Evolutionary conservation across 2,888 invertebrate species (phyloP).

Genomic region (Cephus pulcher): DNA sequence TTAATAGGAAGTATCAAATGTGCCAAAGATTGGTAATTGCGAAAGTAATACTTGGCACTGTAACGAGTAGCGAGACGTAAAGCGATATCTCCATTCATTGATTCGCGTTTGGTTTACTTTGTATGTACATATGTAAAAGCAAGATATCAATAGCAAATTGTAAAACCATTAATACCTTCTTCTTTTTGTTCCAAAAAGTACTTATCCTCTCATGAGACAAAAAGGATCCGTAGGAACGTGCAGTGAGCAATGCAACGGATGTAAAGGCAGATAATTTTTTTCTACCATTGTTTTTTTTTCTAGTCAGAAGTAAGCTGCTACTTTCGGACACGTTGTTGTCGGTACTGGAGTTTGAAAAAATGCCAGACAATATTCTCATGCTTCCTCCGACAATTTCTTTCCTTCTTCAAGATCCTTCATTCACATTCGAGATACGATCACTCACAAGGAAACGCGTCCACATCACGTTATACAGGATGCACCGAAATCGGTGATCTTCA

Average conservation of each 20-base stretch:
- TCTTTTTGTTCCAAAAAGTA: constrained; percentile 56
- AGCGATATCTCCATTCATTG: background rate
- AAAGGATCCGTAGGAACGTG: constrained; percentile 53
- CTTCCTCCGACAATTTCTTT: background rate
- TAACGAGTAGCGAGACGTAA: background rate
- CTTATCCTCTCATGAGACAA: constrained; percentile 50
- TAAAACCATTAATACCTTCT: constrained; percentile 46
- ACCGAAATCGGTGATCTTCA: background rate
- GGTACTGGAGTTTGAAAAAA: background rate
- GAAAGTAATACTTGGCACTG: background rate
- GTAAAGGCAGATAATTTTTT: background rate
- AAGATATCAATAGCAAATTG: background rate
- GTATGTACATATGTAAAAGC: background rate
- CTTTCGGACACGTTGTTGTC: background rate
- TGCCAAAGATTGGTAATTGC: background rate
- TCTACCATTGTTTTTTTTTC: background rate
- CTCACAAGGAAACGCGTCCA: background rate
- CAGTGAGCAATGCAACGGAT: background rate
- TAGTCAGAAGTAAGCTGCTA: background rate
- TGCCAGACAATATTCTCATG: background rate
- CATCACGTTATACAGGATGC: background rate
- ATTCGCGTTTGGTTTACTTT: background rate
- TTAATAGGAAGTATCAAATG: background rate
- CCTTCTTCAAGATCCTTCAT: background rate
- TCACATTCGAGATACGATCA: background rate